These are phyloP conservation scores for Periphyllus acericola DNA, from an alignment of 2,888 invertebrate species.

Conservation along the genomic window DNA sequence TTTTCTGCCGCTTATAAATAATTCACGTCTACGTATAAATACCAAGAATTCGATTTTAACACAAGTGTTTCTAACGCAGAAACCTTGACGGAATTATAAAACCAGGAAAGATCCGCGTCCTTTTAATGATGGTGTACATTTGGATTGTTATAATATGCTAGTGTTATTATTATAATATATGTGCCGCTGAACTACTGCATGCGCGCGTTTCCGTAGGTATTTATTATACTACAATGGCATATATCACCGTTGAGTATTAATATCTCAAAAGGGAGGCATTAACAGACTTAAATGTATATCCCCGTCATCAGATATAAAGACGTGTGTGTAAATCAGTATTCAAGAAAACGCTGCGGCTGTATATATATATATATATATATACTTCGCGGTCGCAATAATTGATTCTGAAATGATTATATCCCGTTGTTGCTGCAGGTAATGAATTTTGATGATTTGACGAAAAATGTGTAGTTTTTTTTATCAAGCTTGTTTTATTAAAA, in stretches of 20 bases:
- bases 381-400: neutral
- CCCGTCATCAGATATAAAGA: too few species aligned
- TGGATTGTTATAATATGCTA: neutral
- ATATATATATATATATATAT: neutral
- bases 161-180: neutral
- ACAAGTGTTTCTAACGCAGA: neutral
- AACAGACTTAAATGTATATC: too few species aligned
- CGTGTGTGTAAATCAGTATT: neutral
- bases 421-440: neutral
- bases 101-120: neutral
- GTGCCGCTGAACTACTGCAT: too few species aligned
- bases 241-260: too few species aligned
- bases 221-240: too few species aligned
- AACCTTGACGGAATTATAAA: neutral
- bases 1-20: neutral
- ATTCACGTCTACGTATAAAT: neutral
- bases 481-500: neutral
- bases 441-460: neutral
- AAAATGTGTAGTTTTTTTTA: neutral
- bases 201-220: too few species aligned
- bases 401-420: constrained; percentile 4
- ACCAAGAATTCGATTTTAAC: neutral
- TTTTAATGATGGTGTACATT: neutral
- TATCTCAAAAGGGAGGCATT: too few species aligned
- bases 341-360: neutral